These are phyloP conservation scores for Vireo griseus DNA, from an alignment of 2,797 vertebrate genomes.

Conservation along the genomic window DNA sequence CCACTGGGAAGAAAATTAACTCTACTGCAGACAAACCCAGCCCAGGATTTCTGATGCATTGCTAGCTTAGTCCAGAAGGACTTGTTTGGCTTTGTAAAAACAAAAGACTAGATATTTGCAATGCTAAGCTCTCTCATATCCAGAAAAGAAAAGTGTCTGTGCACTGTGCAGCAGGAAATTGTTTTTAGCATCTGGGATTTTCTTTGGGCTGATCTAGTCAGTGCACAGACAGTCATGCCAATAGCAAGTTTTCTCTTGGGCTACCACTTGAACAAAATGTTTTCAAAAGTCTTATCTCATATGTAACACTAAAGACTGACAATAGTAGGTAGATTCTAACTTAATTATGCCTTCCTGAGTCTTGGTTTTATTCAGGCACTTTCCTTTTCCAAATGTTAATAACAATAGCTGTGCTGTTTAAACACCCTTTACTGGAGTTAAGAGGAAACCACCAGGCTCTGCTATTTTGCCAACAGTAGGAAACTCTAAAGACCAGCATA, in stretches of 20 bases:
- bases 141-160: background rate
- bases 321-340: background rate
- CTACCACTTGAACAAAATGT: background rate
- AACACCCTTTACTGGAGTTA: background rate
- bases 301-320: background rate
- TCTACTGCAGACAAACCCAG: background rate
- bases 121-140: background rate
- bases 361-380: background rate
- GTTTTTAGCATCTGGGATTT: background rate
- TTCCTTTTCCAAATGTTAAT: background rate
- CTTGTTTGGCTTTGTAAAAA: background rate
- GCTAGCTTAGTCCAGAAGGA: background rate
- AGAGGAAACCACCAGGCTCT: background rate
- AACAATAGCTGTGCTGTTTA: background rate
- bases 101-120: background rate
- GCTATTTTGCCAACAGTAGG: background rate
- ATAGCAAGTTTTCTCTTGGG: background rate
- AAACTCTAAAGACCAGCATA: background rate
- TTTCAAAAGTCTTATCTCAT: background rate
- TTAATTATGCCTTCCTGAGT: slow-evolving; percentile 8
- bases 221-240: background rate
- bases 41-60: background rate
- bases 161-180: background rate
- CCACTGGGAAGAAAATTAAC: background rate
- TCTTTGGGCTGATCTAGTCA: background rate